Percentiles rank a stretch among this genome's conserved stretches.
Evolutionary conservation across 2,888 invertebrate genomes (phyloP).

Genomic region (Podotricha telesiphe): DNA sequence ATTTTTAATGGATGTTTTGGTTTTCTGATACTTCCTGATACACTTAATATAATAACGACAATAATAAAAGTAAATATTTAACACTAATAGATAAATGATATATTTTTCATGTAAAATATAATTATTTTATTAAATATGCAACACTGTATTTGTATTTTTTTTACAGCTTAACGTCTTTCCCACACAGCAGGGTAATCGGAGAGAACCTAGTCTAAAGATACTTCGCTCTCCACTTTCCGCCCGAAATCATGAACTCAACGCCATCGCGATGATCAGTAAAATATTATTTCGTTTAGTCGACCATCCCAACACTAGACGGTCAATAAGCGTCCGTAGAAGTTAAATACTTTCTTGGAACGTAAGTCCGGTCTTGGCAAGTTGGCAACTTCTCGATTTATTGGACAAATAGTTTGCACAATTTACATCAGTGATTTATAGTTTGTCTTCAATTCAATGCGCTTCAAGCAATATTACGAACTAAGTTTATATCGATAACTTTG

Average conservation of each 20-base stretch:
- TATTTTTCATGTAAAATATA: too few relatives aligned
- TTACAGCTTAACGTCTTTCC: too few relatives aligned
- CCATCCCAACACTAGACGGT: slow-evolving; percentile 39
- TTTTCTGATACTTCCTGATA: too few relatives aligned
- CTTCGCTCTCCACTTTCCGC: too few relatives aligned
- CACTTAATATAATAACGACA: background rate
- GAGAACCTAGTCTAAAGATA: too few relatives aligned
- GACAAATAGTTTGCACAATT: slow-evolving; percentile 54
- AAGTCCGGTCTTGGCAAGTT: slow-evolving; percentile 79
- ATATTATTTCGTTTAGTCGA: slow-evolving; percentile 15
- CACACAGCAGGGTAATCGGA: too few relatives aligned
- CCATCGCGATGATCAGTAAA: too few relatives aligned
- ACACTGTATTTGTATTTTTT: too few relatives aligned
- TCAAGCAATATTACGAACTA: slow-evolving; percentile 46
- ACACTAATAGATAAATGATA: too few relatives aligned
- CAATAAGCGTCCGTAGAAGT: slow-evolving; percentile 55
- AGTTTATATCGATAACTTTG: slow-evolving; percentile 28
- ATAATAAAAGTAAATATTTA: too few relatives aligned
- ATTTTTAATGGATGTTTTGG: background rate
- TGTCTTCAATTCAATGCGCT: slow-evolving; percentile 65
- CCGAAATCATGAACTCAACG: too few relatives aligned
- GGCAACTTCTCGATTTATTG: slow-evolving; percentile 77
- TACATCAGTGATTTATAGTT: slow-evolving; percentile 69
- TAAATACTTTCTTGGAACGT: slow-evolving; percentile 79
- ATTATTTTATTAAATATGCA: too few relatives aligned